phyloP scores from a whole-genome alignment of 2,888 invertebrate genomes.

The Cinara cedri region DNA sequence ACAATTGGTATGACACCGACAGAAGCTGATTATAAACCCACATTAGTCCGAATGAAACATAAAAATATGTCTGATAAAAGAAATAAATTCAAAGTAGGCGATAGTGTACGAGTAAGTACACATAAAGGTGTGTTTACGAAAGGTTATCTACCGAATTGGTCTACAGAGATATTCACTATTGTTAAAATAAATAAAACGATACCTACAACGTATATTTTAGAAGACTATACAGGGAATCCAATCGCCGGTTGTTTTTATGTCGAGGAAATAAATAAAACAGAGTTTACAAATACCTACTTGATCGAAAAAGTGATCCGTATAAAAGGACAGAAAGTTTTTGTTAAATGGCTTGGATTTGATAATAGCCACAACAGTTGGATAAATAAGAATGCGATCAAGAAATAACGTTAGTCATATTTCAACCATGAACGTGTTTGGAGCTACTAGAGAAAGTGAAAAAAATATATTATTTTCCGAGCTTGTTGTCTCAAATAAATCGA shows the following conservation, averaged over 20 bases:
- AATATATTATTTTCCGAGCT: neutral
- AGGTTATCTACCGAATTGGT: neutral
- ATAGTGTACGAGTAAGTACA: too few relatives aligned
- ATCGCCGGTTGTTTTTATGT: conserved; percentile 61
- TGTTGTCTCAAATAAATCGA: too few relatives aligned
- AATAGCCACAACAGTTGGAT: conserved; percentile 3
- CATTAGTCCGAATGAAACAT: too few relatives aligned
- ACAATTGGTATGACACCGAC: conserved; percentile 60
- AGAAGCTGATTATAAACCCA: conserved; percentile 59
- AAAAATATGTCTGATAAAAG: too few relatives aligned
- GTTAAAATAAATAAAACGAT: neutral
- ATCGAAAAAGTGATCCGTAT: conserved; percentile 61
- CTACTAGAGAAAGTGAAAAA: neutral
- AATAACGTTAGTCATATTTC: neutral
- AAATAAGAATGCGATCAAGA: neutral
- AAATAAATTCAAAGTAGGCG: too few relatives aligned
- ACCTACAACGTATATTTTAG: conserved; percentile 4
- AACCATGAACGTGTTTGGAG: conserved; percentile 1
- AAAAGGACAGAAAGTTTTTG: too few relatives aligned
- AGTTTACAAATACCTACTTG: conserved; percentile 60
- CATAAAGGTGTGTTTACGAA: neutral
- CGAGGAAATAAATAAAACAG: conserved; percentile 60
- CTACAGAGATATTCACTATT: neutral
- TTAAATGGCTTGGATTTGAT: conserved; percentile 59
- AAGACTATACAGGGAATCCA: neutral